A percentile compares a stretch with the other conserved stretches of the same genome.
These are phyloP conservation scores for Ichneumoninae sp. DNA, from an alignment of 2,888 invertebrate species.

Conservation along the genomic window DNA sequence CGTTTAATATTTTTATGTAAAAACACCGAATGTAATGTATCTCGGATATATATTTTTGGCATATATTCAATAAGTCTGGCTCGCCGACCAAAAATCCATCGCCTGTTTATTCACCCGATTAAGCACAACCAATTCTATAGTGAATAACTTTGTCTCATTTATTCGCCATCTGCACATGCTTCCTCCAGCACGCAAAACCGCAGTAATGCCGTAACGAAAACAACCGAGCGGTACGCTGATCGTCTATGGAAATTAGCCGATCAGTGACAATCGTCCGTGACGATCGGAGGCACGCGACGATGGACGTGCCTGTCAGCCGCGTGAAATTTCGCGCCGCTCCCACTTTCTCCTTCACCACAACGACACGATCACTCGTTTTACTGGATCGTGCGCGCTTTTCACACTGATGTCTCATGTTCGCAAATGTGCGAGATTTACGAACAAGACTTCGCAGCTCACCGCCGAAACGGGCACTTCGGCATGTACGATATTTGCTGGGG, in stretches of 20 bases:
- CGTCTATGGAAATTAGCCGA: not conserved
- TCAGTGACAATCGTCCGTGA: constrained; percentile 18
- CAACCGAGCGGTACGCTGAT: not conserved
- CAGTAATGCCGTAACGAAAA: not conserved
- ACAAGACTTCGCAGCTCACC: not conserved
- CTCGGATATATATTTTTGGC: too few species aligned
- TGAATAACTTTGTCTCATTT: not conserved
- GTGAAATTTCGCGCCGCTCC: constrained; percentile 7
- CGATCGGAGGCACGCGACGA: constrained; percentile 16
- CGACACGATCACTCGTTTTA: not conserved
- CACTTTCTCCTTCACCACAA: constrained; percentile 18
- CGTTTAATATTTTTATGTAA: too few species aligned
- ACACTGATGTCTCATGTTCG: not conserved
- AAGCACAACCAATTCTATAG: too few species aligned
- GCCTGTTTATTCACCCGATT: too few species aligned
- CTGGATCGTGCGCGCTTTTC: not conserved
- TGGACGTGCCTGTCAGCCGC: not conserved
- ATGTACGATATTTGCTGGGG: not conserved
- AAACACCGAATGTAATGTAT: too few species aligned
- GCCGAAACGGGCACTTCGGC: not conserved
- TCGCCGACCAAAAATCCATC: too few species aligned
- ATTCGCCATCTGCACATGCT: not conserved
- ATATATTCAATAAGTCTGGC: too few species aligned
- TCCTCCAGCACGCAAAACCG: not conserved
- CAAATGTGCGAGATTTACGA: not conserved